phyloP scores from a whole-genome alignment of 2,888 invertebrate genomes.

The Axea sp. region DNA sequence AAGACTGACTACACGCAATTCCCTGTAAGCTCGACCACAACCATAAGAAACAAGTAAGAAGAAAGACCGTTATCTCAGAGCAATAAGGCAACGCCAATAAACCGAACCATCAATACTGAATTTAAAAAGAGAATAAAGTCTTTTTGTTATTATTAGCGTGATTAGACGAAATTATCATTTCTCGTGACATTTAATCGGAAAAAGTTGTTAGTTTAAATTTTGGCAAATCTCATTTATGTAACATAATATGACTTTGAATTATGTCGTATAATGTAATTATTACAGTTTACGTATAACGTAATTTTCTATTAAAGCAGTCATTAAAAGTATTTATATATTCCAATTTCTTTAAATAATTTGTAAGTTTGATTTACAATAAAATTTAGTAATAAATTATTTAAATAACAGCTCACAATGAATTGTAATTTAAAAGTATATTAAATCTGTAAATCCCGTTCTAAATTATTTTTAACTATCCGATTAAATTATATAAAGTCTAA shows the following conservation, averaged over 20 bases:
- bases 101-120: constrained; percentile 38
- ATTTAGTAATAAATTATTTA: too few species aligned
- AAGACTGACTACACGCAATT: constrained; percentile 59
- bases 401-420: too few species aligned
- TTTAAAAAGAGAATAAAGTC: constrained; percentile 28
- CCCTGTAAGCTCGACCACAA: constrained; percentile 60
- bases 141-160: constrained; percentile 40
- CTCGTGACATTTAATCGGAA: constrained; percentile 32
- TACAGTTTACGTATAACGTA: too few species aligned
- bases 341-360: too few species aligned
- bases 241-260: neutral
- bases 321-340: too few species aligned
- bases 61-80: constrained; percentile 61
- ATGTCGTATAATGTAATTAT: too few species aligned
- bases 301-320: too few species aligned
- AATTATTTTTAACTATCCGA: too few species aligned
- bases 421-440: too few species aligned
- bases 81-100: constrained; percentile 48
- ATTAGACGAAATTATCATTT: constrained; percentile 46
- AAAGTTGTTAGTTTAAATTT: constrained; percentile 2
- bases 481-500: too few species aligned
- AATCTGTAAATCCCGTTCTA: too few species aligned
- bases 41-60: constrained; percentile 63
- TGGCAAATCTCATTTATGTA: neutral
- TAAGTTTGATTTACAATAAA: too few species aligned